Conservation (phyloP, 2,888 invertebrate species). For the Tanypteryx hageni region DNA sequence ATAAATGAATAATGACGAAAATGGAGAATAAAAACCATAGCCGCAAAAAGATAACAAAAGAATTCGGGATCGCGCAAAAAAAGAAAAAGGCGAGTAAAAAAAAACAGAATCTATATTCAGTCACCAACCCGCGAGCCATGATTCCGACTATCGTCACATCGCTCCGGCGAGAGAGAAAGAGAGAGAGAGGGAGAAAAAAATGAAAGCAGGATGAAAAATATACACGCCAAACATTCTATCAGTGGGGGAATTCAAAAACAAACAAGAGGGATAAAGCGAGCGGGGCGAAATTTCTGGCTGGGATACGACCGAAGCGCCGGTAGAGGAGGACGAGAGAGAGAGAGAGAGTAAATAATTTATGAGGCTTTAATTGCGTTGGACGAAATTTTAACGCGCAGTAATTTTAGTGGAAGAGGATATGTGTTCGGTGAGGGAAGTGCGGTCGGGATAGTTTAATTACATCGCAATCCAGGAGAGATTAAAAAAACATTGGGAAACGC, state of each 20-base stretch:
- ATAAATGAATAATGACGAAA: neutral
- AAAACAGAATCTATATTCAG: constrained; percentile 55
- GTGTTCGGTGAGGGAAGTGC: constrained; percentile 45
- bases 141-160: constrained; percentile 54
- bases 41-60: neutral
- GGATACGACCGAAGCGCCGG: constrained; percentile 19
- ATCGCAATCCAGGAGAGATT: constrained; percentile 28
- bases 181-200: constrained; percentile 42
- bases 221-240: constrained; percentile 57
- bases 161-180: neutral
- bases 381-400: constrained; percentile 62
- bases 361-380: constrained; percentile 63
- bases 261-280: constrained; percentile 43
- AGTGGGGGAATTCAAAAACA: constrained; percentile 50
- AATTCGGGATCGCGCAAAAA: neutral
- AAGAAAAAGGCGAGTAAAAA: neutral
- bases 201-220: constrained; percentile 49
- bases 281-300: constrained; percentile 30
- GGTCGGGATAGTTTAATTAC: constrained; percentile 59
- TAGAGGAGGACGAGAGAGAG: neutral
- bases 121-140: constrained; percentile 20
- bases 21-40: neutral
- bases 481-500: constrained; percentile 26
- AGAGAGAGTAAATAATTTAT: constrained; percentile 55
- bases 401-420: constrained; percentile 43